A percentile compares a stretch with the other conserved stretches of the same genome.
phyloP scores from a whole-genome alignment of 1,140 invertebrate species.

The Ceratosolen fusciceps region DNA sequence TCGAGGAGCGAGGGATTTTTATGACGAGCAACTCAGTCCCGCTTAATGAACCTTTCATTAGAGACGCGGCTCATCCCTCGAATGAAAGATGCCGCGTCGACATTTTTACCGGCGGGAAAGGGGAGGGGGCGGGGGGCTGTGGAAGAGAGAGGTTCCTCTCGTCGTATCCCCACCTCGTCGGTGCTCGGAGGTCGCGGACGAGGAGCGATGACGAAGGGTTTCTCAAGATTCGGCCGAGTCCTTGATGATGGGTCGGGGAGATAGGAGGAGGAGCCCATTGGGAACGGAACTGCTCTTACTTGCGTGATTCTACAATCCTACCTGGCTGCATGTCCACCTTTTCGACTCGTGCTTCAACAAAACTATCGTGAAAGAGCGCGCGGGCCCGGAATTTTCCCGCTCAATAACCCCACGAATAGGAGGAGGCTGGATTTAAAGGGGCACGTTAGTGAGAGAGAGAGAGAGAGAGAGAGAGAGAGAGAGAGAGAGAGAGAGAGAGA shows the following conservation, averaged over 20 bases:
- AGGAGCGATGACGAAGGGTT: background rate
- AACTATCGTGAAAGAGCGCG: too few relatives aligned
- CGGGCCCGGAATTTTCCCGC: too few relatives aligned
- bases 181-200: background rate
- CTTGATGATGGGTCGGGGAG: background rate
- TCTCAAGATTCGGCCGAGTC: background rate
- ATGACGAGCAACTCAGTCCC: conserved; percentile 7
- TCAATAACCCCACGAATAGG: too few relatives aligned
- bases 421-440: too few relatives aligned
- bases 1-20: conserved; percentile 29
- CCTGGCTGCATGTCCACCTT: too few relatives aligned
- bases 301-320: too few relatives aligned
- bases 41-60: conserved; percentile 38
- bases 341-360: too few relatives aligned
- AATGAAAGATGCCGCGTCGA: conserved; percentile 1
- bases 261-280: background rate
- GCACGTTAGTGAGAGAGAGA: too few relatives aligned
- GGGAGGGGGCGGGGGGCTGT: too few relatives aligned
- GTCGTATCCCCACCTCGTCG: background rate
- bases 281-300: background rate
- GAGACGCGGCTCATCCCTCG: background rate
- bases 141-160: too few relatives aligned
- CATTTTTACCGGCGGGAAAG: background rate
- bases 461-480: too few relatives aligned
- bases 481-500: background rate